Evolutionary conservation across 2,113 vertebrate species (phyloP).

Genomic region (Cyprinodon tularosa): DNA sequence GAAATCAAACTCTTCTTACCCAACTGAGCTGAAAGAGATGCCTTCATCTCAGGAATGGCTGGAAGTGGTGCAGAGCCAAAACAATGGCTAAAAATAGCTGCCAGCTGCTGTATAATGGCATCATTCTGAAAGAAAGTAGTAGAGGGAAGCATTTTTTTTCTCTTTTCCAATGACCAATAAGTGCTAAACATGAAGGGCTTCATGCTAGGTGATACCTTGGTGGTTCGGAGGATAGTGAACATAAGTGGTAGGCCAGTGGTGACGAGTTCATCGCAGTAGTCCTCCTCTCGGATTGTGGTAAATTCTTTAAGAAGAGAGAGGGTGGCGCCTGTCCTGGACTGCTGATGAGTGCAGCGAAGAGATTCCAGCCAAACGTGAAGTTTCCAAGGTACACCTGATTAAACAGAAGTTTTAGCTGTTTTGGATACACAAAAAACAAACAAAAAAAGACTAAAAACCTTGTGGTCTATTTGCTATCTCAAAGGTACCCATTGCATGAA

Average conservation of each 20-base stretch:
- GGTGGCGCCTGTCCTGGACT: conserved; percentile 86
- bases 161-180: neutral
- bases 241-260: conserved; percentile 88
- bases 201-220: conserved; percentile 82
- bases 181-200: neutral
- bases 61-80: conserved; percentile 91
- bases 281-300: conserved; percentile 90
- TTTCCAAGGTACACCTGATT: conserved; percentile 93
- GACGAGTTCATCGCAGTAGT: conserved; percentile 91
- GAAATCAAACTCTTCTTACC: conserved; percentile 75
- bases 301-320: conserved; percentile 92
- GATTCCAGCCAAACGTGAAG: conserved; percentile 96
- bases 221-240: conserved; percentile 89
- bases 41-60: conserved; percentile 85
- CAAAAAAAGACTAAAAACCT: neutral
- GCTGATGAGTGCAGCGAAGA: conserved; percentile 88
- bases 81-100: conserved; percentile 90
- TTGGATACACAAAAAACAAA: neutral
- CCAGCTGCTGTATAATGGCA: conserved; percentile 88
- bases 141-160: neutral
- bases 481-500: conserved; percentile 86
- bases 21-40: conserved; percentile 89
- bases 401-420: neutral
- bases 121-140: conserved; percentile 83
- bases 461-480: neutral